Evolutionary conservation across 2,113 vertebrate genomes (phyloP), one percentile per base, ranked within the genome.

Genomic region (Aegypius monachus): DNA sequence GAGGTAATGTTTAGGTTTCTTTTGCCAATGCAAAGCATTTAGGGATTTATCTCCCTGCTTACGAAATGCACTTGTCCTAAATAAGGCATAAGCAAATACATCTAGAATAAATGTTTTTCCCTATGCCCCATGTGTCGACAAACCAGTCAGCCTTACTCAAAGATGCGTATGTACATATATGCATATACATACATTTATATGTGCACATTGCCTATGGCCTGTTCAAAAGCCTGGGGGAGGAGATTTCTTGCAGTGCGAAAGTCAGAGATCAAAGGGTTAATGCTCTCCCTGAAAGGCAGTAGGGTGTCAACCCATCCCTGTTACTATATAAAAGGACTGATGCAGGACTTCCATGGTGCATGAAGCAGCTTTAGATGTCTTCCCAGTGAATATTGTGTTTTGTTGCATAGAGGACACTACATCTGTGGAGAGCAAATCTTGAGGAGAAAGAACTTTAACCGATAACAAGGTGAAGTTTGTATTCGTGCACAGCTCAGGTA

Each of bases 181-280:
- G 13, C 7, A 8, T 34, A 7, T 14, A 27, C 0, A 3, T 20
- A 18, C 10, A 4, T 59, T 59, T 32, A 4, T 43, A 5, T 13
- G 31, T 0, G 1, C 34, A 36, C 10, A 4, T 47, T 71, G 45
- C 48, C 18, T 14, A 4, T 32, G 26, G 61, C 43, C 61, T 47
- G 42, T 25, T 75, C n/a, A 34, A 3, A 81, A 59, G 25, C 9
- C 20, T 10, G 11, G 10, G 48, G 58, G 34, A 47, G 36, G 42
- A 43, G 75, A 15, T 38, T 32, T 55, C 55, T 40, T 78, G 55
- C 10, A 21, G 1, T 16, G 32, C 59, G 79, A 25, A 11, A 36
- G 12, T n/a, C 8, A 2, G 82, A 84, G 34, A 26, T 63, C 26
- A 52, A 36, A 86, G 63, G 58, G 58, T 88, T 84, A 48, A 34